phyloP scores from a whole-genome alignment of 2,113 vertebrate species.

The Macaca mulatta region DNA sequence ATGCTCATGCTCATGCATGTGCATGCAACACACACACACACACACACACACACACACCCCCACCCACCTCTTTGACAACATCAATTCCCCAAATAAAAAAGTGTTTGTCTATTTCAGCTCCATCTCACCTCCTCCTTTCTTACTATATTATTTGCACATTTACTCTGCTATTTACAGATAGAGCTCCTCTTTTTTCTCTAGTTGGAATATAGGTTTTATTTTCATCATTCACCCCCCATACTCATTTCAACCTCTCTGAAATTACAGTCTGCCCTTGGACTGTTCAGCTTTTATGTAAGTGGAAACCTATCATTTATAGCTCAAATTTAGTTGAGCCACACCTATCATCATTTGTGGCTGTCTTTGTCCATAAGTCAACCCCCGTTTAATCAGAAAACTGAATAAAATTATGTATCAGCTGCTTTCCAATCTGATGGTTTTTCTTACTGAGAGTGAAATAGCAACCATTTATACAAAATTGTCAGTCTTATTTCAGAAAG shows the following conservation, averaged over 20 bases:
- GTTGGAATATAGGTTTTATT: neutral
- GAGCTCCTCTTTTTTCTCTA: neutral
- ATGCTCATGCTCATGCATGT: no score
- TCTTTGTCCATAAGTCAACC: neutral
- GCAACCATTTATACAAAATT: neutral
- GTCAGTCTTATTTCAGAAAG: neutral
- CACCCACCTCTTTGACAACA: accelerated
- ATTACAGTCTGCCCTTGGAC: neutral
- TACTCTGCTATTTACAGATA: neutral
- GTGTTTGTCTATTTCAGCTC: neutral
- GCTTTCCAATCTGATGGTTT: neutral
- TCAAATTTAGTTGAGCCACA: neutral
- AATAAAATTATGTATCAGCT: neutral
- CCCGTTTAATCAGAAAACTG: neutral
- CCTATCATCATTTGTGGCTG: neutral
- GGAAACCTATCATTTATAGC: neutral
- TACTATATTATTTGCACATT: neutral
- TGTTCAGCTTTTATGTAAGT: neutral
- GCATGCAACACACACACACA: neutral
- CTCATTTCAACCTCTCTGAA: neutral
- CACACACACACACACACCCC: neutral
- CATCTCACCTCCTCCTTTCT: neutral
- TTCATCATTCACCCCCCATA: neutral
- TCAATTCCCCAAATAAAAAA: neutral
- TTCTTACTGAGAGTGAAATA: neutral